Percentiles rank a stretch among this genome's conserved stretches.
Conservation (phyloP, 2,888 invertebrate species). For the Xestia ashworthii region DNA sequence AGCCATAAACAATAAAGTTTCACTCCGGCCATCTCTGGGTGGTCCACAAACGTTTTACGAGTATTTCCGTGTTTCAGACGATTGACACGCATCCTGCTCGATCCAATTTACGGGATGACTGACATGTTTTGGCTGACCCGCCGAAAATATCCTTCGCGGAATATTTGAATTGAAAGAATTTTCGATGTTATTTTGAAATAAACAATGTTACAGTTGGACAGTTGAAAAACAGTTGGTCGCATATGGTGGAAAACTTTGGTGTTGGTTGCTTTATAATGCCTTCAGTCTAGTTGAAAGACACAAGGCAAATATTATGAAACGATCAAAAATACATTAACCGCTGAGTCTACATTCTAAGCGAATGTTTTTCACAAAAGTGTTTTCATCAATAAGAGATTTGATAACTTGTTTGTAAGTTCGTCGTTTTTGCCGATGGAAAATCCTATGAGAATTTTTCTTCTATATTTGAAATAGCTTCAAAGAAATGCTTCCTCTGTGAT, state of each 20-base stretch:
- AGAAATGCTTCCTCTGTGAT: no score
- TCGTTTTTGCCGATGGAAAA: not conserved
- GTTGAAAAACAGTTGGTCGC: not conserved
- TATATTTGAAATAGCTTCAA: no score
- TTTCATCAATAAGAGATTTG: not conserved
- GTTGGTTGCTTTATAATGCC: not conserved
- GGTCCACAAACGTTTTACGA: conserved; percentile 52
- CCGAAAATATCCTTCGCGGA: conserved; percentile 24
- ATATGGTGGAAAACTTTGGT: not conserved
- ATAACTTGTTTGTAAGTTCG: not conserved
- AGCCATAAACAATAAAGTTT: conserved; percentile 36
- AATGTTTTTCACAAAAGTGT: not conserved
- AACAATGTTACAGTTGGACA: not conserved
- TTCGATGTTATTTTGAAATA: not conserved
- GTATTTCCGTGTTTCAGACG: conserved; percentile 39
- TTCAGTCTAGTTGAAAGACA: no score
- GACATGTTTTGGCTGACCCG: conserved; percentile 36
- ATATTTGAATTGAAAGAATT: conserved; percentile 4
- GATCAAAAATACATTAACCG: no score
- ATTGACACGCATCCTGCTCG: conserved; percentile 42
- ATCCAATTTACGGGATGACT: conserved; percentile 49
- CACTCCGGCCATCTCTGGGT: conserved; percentile 30
- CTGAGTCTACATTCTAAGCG: not conserved
- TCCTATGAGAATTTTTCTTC: not conserved
- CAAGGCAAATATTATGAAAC: not conserved